These are phyloP conservation scores for Phycodurus eques DNA, from an alignment of 2,113 vertebrate genomes.

Conservation along the genomic window DNA sequence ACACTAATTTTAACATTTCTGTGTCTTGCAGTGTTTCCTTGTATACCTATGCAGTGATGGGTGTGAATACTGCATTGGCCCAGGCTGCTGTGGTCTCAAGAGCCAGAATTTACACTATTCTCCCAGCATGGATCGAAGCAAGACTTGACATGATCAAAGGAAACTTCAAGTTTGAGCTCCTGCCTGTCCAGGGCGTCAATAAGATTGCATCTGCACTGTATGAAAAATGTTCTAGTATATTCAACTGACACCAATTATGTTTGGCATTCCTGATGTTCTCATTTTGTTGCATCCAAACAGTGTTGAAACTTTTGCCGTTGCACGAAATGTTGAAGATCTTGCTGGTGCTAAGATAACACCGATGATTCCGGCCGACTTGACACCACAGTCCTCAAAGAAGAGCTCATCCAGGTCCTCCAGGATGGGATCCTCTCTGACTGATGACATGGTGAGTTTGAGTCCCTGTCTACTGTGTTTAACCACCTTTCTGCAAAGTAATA, in stretches of 20 bases:
- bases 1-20: constrained; percentile 11
- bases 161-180: constrained; percentile 73
- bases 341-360: constrained; percentile 62
- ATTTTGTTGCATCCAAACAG: constrained; percentile 52
- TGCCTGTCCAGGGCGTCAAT: constrained; percentile 61
- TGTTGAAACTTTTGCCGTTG: constrained; percentile 73
- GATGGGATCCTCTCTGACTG: constrained; percentile 19
- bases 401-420: constrained; percentile 34
- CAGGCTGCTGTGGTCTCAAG: constrained; percentile 75
- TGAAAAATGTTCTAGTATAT: constrained; percentile 8
- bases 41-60: constrained; percentile 75
- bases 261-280: background rate
- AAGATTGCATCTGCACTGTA: constrained; percentile 72
- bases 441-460: constrained; percentile 41
- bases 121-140: constrained; percentile 71
- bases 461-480: background rate
- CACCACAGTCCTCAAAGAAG: constrained; percentile 38
- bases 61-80: constrained; percentile 78
- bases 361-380: constrained; percentile 62
- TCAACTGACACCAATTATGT: background rate
- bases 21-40: constrained; percentile 67
- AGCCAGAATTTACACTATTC: constrained; percentile 54
- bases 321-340: constrained; percentile 77
- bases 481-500: background rate
- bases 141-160: constrained; percentile 72